These are phyloP conservation scores for Anguilla rostrata DNA, from an alignment of 2,113 vertebrate species.

Conservation along the genomic window DNA sequence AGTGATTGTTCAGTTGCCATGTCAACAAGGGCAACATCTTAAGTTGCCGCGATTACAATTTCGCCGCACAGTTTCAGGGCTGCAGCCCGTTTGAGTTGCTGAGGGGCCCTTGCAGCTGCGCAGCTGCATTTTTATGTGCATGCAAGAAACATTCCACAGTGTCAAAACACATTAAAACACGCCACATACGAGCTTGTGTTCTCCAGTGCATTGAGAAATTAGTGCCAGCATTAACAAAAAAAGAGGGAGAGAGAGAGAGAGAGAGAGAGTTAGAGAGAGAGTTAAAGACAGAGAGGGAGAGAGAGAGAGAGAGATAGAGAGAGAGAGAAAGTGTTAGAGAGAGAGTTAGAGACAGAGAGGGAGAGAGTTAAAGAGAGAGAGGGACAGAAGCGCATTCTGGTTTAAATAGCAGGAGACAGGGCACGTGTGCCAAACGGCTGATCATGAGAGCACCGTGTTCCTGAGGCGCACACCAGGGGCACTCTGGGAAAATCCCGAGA, in stretches of 20 bases:
- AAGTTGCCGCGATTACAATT: no score
- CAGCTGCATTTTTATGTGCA: no score
- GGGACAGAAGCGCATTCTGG: conserved; percentile 24
- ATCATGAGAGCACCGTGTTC: background rate
- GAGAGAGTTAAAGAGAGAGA: background rate
- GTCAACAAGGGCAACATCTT: no score
- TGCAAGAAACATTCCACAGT: no score
- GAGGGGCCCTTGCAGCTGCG: no score
- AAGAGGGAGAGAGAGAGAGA: background rate
- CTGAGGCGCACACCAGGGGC: background rate
- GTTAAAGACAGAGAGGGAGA: no score
- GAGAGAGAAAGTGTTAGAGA: no score
- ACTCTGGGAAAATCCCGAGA: background rate
- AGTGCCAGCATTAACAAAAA: conserved; percentile 56
- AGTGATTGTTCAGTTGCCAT: no score
- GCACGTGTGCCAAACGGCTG: background rate
- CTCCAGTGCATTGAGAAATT: conserved; percentile 44
- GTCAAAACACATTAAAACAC: conserved; percentile 34
- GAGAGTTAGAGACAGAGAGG: background rate
- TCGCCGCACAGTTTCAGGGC: no score
- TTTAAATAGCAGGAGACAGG: background rate
- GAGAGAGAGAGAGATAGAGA: no score
- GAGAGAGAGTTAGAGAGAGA: background rate
- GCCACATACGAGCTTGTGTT: background rate
- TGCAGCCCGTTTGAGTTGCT: no score